phyloP scores from a whole-genome alignment of 2,888 invertebrate species.

The Abrostola triplasia region DNA sequence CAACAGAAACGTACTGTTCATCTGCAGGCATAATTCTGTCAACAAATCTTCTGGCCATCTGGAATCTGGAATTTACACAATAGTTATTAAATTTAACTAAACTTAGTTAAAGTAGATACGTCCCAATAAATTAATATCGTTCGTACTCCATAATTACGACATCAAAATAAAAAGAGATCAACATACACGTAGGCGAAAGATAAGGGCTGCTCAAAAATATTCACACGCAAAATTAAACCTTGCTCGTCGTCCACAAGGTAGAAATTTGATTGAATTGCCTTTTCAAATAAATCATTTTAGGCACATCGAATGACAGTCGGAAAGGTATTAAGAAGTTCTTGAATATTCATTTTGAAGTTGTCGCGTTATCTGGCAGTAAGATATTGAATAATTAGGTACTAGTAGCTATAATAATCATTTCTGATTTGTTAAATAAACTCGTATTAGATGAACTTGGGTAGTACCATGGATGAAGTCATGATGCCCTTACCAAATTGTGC shows the following conservation, averaged over 20 bases:
- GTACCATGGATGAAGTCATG: no score
- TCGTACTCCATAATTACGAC: constrained; percentile 47
- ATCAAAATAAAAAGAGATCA: constrained; percentile 47
- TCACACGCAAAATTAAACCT: constrained; percentile 7
- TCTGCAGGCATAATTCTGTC: no score
- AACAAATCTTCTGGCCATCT: neutral
- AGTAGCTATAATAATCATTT: constrained; percentile 61
- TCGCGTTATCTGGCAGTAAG: constrained; percentile 69
- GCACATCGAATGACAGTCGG: constrained; percentile 44
- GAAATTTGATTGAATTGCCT: neutral
- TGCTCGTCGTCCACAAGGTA: accelerated
- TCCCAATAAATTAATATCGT: constrained; percentile 41
- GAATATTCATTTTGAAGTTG: constrained; percentile 74
- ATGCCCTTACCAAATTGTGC: no score
- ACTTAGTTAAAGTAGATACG: neutral
- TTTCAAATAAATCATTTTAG: constrained; percentile 52
- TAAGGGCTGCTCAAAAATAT: constrained; percentile 42
- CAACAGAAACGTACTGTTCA: no score
- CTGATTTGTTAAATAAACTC: constrained; percentile 41
- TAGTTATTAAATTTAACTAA: neutral
- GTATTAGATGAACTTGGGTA: neutral
- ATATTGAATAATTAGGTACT: constrained; percentile 54
- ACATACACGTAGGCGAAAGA: constrained; percentile 49
- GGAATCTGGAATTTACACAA: neutral
- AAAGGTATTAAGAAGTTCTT: constrained; percentile 55